A percentile compares a stretch with the other conserved stretches of the same genome.
Conservation (phyloP, 2,797 vertebrate species). For the Danio tinwini region DNA sequence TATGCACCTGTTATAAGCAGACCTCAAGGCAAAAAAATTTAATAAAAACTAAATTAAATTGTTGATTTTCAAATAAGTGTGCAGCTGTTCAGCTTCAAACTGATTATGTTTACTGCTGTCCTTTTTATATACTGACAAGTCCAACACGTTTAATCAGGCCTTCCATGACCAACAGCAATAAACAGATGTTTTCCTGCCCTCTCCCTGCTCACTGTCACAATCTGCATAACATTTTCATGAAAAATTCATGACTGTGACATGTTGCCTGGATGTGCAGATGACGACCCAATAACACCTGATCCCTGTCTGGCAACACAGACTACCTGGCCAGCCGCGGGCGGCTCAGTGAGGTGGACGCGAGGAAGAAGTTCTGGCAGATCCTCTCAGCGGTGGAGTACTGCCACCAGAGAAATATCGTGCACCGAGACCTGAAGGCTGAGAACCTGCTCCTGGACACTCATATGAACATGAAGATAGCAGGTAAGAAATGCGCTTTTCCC, state of each 20-base stretch:
- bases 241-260: conserved; percentile 38
- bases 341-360: conserved; percentile 91
- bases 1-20: background rate
- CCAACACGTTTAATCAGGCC: background rate
- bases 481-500: conserved; percentile 68
- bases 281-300: conserved; percentile 36
- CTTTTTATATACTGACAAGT: background rate
- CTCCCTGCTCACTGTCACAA: conserved; percentile 22
- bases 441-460: conserved; percentile 94
- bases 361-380: conserved; percentile 99
- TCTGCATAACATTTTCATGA: conserved; percentile 24
- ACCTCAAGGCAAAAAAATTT: background rate
- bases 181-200: conserved; percentile 14
- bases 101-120: background rate
- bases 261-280: conserved; percentile 31
- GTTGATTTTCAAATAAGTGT: background rate
- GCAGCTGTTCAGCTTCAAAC: background rate
- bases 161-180: background rate
- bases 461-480: conserved; percentile 99
- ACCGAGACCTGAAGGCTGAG: conserved; percentile 96
- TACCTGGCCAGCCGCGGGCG: conserved; percentile 96
- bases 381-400: conserved; percentile 96
- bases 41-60: background rate
- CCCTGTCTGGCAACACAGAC: conserved; percentile 75
- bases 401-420: conserved; percentile 92